Evolutionary conservation across 2,888 invertebrate genomes (phyloP), one percentile per base, ranked within the genome.

Genomic region (Parnassius smintheus): DNA sequence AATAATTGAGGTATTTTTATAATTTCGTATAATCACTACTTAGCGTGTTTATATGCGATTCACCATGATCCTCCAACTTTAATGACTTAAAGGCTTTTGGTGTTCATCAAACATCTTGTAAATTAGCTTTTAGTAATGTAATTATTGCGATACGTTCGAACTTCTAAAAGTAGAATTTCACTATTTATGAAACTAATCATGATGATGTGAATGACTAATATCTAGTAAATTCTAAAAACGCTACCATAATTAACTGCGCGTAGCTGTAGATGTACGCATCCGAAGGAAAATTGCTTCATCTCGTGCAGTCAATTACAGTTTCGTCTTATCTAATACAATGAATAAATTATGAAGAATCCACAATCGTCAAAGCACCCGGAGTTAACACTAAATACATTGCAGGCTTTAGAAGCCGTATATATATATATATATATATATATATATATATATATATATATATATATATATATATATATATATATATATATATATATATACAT

Each of bases 291-390:
- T 18, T 22, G 41, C 56, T 35, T 1, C n/a, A 11, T 55, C 22
- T 59, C 50, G 73, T 76, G 81, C 82, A 80, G 80, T 76, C 76
- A 76, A 74, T 75, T 73, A 72, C 72, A 81, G 81, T 74, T 67
- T 49, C 51, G 61, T 72, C 83, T 84, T 80, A 83, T 83, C 85
- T 87, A 90, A 81, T 87, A 88, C 87, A 87, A 87, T 85, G 79
- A 79, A 78, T 86, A 83, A 86, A 86, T 88, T 90, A 90, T 85
- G 82, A 78, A 87, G 85, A 87, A 81, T 90, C 88, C 90, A 89
- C 89, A 89, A 89, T 90, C 87, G 88, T 90, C 88, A 89, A 91
- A 91, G 91, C 91, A 91, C 91, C 91, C 88, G 90, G 86, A 87
- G 84, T 91, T 90, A 86, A 85, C 82, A 85, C 87, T 90, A 88